Base-by-base conservation (phyloP, 2,113 vertebrate genomes). In the Neoarius graeffei region DNA sequence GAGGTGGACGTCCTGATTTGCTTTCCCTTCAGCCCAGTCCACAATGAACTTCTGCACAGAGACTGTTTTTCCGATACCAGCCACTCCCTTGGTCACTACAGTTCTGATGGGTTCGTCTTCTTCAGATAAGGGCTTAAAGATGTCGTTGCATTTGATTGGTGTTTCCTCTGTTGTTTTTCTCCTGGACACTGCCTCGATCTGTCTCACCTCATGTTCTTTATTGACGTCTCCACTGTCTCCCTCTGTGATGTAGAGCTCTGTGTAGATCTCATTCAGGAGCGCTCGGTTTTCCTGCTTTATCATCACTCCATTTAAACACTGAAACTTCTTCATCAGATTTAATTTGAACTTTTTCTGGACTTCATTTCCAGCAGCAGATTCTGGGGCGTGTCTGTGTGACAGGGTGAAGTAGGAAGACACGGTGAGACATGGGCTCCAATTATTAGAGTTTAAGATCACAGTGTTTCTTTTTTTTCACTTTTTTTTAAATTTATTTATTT, bases 181-280 rank as follows among this genome's bases (percentile, higher is more conserved):
- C n/a, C n/a, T n/a, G n/a, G n/a, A n/a, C n/a, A n/a, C n/a, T n/a
- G n/a, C n/a, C n/a, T n/a, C n/a, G n/a, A 89, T 84, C 82, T 81
- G 64, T 85, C 85, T 87, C 42, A 90, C 77, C 85, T 90, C 89
- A 87, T 89, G 89, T 76, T 90, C 85, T 4, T 69, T 13, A 76
- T 62, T 89, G 67, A 85, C 14, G 5, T 89, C 67, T 82, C 82
- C 87, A 69, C 57, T 79, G 19, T 73, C 88, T 77, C 88, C 88
- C 54, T 89, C 90, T 88, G 90, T 89, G 87, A 91, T 89, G 88
- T 89, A 91, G 76, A 91, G 87, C 74, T 91, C 90, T 81, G 88
- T 91, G 86, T 89, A 91, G 88, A 91, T 91, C 81, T 87, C 57
- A 42, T 81, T 84, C 62, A 87, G 73, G 66, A 89, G 81, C 5